Evolutionary conservation across 2,888 invertebrate genomes (phyloP).

Genomic region (Lasioglossum leucozonium): DNA sequence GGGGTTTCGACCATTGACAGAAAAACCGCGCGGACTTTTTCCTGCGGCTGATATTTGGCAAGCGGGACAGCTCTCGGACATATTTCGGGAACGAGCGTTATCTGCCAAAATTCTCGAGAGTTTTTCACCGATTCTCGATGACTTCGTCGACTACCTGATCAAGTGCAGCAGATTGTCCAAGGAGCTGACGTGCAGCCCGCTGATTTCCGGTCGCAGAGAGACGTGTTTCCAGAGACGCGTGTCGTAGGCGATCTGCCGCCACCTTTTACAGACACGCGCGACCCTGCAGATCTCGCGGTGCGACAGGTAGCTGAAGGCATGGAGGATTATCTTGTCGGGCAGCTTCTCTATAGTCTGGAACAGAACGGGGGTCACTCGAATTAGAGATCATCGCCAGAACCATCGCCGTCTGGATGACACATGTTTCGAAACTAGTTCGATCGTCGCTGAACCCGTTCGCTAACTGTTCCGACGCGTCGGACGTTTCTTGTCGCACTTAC

Average conservation of each 20-base stretch:
- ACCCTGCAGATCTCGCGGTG: constrained; percentile 97
- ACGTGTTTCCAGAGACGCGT: constrained; percentile 98
- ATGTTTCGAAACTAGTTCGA: not conserved
- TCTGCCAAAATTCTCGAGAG: constrained; percentile 38
- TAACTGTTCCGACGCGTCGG: not conserved
- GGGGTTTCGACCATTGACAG: too few relatives aligned
- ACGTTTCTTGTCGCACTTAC: constrained; percentile 86
- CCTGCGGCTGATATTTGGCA: constrained; percentile 31
- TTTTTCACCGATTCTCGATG: not conserved
- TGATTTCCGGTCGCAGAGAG: constrained; percentile 97
- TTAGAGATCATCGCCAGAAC: not conserved
- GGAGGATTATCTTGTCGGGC: constrained; percentile 97
- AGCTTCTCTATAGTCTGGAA: constrained; percentile 97
- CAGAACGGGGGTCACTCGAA: not conserved
- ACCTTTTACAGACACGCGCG: constrained; percentile 97
- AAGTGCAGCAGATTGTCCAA: constrained; percentile 94
- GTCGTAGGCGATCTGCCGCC: constrained; percentile 98
- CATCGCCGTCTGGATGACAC: not conserved
- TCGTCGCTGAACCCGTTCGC: not conserved
- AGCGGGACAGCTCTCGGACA: constrained; percentile 18
- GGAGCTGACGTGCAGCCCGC: constrained; percentile 96
- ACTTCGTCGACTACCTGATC: constrained; percentile 87
- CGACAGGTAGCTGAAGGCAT: constrained; percentile 96
- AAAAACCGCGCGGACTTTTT: not conserved
- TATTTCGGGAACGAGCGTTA: constrained; percentile 31